Base-by-base conservation (phyloP, 2,113 vertebrate species). In the Oreochromis spilurus region DNA sequence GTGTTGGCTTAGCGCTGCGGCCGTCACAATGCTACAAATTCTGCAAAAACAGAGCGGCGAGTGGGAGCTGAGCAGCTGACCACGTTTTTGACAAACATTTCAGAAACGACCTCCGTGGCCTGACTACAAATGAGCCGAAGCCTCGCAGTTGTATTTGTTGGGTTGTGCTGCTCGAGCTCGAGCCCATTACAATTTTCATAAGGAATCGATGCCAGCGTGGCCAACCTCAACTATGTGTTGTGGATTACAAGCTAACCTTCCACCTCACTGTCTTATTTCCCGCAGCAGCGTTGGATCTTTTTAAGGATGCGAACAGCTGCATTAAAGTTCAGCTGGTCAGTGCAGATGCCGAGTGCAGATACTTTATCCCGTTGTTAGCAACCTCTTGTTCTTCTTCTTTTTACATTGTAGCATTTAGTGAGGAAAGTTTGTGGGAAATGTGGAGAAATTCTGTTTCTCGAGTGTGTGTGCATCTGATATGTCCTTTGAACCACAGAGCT, bases 241-340 rank as follows among this genome's bases (percentile, higher is more conserved):
- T 89, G 82, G 89, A 88, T 92, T 87, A 91, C 54, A 83, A 88
- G 87, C 87, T 77, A 29, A 92, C 90, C 91, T 88, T 91, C 78
- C 84, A 92, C 91, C 93, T 77, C 84, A 0, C 29, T 52, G 1
- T 81, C 86, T 86, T 77, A 83, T 91, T 87, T 90, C 87, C 62
- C 38, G 9, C 84, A 54, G 75, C 79, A 17, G 12, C 1, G 21
- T 55, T 70, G 82, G 19, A 52, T 54, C 48, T 65, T 81, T 93
- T 83, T 58, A 31, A 82, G 84, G 79, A 85, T 67, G 72, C 50
- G 50, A 86, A 60, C 50, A n/a, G 78, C 31, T 5, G 16, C 84
- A 29, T 79, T 57, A 70, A 79, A 84, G 82, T 31, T 9, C 48
- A 34, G 17, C 81, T 3, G 9, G 77, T 84, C 19, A 2, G 9